Evolutionary conservation across 2,888 invertebrate genomes (phyloP), one percentile per base, ranked within the genome.

Genomic region (Mythimna vitellina): DNA sequence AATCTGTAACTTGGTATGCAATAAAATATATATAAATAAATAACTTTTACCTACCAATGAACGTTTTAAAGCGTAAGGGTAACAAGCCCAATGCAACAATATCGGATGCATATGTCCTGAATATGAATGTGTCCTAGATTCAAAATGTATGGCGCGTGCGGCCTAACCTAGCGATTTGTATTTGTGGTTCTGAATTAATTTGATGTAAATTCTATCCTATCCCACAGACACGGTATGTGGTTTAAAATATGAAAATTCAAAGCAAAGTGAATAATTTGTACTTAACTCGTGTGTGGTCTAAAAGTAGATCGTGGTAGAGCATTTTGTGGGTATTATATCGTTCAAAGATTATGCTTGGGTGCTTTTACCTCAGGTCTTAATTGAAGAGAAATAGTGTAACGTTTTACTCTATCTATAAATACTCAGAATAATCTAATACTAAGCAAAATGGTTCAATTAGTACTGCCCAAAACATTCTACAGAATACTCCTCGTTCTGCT

Each of bases 111-210:
- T 69, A 38, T 58, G 63, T 70, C 72, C 83, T 73, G 76, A 83
- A 80, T 73, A 76, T 80, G 72, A 81, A 83, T 38, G 72, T 80
- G 83, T 60, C 72, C 80, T 70, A 80, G 65, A 82, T 80, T 82
- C 74, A 25, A 51, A 74, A 79, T 65, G 61, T 42, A 73, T 60
- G 79, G 65, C 74, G 57, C 58, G 58, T 58, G 78, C 75, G 25
- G 66, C 35, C 29, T 51, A 78, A 58, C 80, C 70, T 64, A 69
- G 56, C 70, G 83, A 82, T 75, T 73, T 85, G 70, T 73, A 82
- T 75, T 73, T 85, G 70, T 73, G 66, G 67, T 61, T 75, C 53
- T 29, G 72, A 76, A 80, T 83, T 81, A 81, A 80, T 83, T 73
- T 17, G 46, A 70, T 79, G 73, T 62, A 77, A 73, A 77, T 83